These are phyloP conservation scores for Neotoma lepida DNA, from an alignment of 2,113 vertebrate genomes.

Conservation along the genomic window DNA sequence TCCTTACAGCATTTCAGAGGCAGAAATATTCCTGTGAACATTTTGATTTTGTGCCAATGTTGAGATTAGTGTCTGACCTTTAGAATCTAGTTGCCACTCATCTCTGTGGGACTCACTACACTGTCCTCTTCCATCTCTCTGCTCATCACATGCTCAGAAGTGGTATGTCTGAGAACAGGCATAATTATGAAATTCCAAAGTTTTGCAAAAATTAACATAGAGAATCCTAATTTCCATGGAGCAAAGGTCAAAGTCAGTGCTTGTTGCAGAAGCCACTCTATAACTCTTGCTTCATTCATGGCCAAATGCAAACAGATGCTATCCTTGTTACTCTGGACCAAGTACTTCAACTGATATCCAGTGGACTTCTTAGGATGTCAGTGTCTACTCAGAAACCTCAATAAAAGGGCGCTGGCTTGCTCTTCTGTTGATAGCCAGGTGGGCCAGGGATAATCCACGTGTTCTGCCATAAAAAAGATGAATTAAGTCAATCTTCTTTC, in stretches of 20 bases:
- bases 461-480: neutral
- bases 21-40: neutral
- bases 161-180: neutral
- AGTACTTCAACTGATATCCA: neutral
- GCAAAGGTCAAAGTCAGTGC: neutral
- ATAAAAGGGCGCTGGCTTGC: neutral
- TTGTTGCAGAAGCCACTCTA: neutral
- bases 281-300: neutral
- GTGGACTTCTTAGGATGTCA: neutral
- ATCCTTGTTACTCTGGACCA: neutral
- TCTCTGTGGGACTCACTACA: neutral
- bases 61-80: neutral
- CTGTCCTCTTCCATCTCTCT: neutral
- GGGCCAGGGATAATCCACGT: neutral
- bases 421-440: neutral
- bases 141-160: neutral
- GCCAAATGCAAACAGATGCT: neutral
- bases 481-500: neutral
- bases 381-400: neutral
- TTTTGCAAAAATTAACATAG: neutral
- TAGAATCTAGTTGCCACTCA: neutral
- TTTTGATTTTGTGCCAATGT: neutral
- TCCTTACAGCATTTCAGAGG: neutral
- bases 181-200: neutral
- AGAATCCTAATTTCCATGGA: neutral